Percentiles rank a stretch among this genome's conserved stretches.
These are phyloP conservation scores for Brachyptera putata DNA, from an alignment of 2,888 invertebrate species.

Conservation along the genomic window DNA sequence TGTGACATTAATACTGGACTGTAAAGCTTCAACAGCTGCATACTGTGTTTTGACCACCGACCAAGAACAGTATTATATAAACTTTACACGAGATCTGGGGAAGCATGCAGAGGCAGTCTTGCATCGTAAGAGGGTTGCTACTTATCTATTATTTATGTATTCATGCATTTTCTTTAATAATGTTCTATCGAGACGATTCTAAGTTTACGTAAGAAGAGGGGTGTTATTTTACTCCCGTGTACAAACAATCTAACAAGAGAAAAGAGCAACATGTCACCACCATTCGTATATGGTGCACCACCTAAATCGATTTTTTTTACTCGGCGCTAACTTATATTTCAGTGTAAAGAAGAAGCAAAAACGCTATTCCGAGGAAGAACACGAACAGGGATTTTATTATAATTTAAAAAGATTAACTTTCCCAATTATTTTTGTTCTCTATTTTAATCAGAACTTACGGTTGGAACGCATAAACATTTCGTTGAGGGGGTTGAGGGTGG, in stretches of 20 bases:
- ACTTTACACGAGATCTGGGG: too few relatives aligned
- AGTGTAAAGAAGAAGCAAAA: constrained; percentile 10
- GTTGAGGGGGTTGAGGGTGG: background rate
- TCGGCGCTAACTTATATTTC: constrained; percentile 3
- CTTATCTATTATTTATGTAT: too few relatives aligned
- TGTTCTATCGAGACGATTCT: constrained; percentile 1
- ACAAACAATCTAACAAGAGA: background rate
- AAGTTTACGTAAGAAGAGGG: constrained; percentile 9
- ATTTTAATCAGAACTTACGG: background rate
- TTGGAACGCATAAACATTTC: constrained; percentile 4
- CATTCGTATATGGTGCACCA: constrained; percentile 10
- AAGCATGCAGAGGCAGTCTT: too few relatives aligned
- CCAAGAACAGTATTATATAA: too few relatives aligned
- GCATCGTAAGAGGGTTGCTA: too few relatives aligned
- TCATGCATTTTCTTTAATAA: background rate
- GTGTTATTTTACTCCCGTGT: constrained; percentile 10
- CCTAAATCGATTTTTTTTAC: constrained; percentile 9
- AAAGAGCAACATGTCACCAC: constrained; percentile 12
- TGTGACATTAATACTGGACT: too few relatives aligned
- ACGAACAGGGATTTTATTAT: background rate
- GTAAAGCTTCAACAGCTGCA: too few relatives aligned
- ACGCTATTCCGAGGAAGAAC: background rate
- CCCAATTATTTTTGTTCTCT: constrained; percentile 10
- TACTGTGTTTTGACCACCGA: too few relatives aligned
- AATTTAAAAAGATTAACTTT: background rate